Evolutionary conservation across 2,888 invertebrate species (phyloP).

Genomic region (Calliphora vomitoria): DNA sequence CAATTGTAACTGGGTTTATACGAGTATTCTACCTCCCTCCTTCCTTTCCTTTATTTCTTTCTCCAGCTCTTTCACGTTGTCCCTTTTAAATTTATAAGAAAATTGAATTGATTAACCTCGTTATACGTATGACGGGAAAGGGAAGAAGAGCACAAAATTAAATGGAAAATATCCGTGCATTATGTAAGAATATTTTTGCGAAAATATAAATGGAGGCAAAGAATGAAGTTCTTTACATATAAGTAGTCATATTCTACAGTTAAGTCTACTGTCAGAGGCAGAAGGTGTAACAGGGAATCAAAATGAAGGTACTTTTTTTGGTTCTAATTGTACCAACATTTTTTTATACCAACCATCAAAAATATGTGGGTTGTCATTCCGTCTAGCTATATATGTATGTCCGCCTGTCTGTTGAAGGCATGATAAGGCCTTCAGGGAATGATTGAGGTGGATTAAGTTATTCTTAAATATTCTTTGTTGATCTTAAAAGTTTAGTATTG

Average conservation of each 20-base stretch:
- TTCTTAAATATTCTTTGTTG: too few relatives aligned
- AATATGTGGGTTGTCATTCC: too few relatives aligned
- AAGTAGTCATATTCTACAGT: not conserved
- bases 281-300: not conserved
- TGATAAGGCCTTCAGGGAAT: too few relatives aligned
- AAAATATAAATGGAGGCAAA: not conserved
- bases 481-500: too few relatives aligned
- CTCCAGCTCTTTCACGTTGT: not conserved
- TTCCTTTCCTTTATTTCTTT: not conserved
- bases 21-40: not conserved
- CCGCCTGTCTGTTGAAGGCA: too few relatives aligned
- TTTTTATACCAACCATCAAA: too few relatives aligned
- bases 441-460: too few relatives aligned
- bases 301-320: too few relatives aligned
- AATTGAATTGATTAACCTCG: conserved; percentile 64
- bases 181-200: conserved; percentile 27
- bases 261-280: not conserved
- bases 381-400: too few relatives aligned
- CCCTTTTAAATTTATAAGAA: conserved; percentile 10
- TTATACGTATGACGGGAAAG: conserved; percentile 18
- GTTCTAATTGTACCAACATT: not conserved
- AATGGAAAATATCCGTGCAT: not conserved
- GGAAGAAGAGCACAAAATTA: not conserved
- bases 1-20: conserved; percentile 16
- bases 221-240: not conserved